Conservation (phyloP, 1,140 invertebrate species). For the Hycleus phaleratus region DNA sequence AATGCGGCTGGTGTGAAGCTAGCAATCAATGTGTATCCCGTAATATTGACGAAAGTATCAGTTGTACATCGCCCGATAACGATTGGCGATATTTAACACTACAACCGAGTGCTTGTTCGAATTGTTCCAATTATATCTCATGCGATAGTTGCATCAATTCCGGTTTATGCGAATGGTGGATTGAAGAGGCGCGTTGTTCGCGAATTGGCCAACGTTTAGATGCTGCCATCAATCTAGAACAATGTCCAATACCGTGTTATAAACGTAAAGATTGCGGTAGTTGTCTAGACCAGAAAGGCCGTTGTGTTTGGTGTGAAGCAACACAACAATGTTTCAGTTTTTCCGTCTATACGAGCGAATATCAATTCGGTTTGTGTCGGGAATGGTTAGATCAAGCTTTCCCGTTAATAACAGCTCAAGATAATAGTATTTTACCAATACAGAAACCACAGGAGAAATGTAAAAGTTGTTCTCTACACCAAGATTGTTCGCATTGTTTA, state of each 20-base stretch:
- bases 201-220: slow-evolving; percentile 62
- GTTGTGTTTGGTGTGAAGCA: slow-evolving; percentile 93
- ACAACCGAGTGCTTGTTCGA: slow-evolving; percentile 70
- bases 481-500: slow-evolving; percentile 74
- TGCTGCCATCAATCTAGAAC: slow-evolving; percentile 53
- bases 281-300: slow-evolving; percentile 74
- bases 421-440: slow-evolving; percentile 38
- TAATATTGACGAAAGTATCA: slow-evolving; percentile 53
- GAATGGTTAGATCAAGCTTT: slow-evolving; percentile 83
- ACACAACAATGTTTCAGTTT: slow-evolving; percentile 88
- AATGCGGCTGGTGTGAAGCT: slow-evolving; percentile 84
- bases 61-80: slow-evolving; percentile 45
- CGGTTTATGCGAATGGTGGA: slow-evolving; percentile 78
- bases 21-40: slow-evolving; percentile 57
- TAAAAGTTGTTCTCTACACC: slow-evolving; percentile 68
- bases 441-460: slow-evolving; percentile 56
- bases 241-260: slow-evolving; percentile 70
- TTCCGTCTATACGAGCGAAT: slow-evolving; percentile 88
- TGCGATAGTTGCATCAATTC: slow-evolving; percentile 66
- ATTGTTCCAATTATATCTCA: slow-evolving; percentile 82
- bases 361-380: slow-evolving; percentile 84
- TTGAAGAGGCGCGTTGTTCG: slow-evolving; percentile 69
- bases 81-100: slow-evolving; percentile 75
- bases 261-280: slow-evolving; percentile 66
- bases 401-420: slow-evolving; percentile 32